Percentiles rank a stretch among this genome's conserved stretches.
Evolutionary conservation across 2,888 invertebrate genomes (phyloP).

Genomic region (Aricia artaxerxes): DNA sequence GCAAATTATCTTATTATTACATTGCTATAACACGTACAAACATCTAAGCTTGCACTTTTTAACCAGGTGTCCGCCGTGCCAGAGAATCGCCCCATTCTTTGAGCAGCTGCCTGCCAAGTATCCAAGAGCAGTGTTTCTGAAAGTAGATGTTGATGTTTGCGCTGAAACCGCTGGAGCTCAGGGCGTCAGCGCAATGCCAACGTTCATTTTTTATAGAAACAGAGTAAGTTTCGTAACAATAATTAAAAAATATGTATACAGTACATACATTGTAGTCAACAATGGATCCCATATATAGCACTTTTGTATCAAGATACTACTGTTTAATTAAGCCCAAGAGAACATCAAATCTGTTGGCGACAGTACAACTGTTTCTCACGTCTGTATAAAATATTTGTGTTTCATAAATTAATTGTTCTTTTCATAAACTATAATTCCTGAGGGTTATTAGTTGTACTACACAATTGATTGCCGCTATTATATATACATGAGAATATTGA

Average conservation of each 20-base stretch:
- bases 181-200: constrained; percentile 98
- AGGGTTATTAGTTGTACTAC: not conserved
- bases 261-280: too few relatives aligned
- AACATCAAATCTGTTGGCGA: too few relatives aligned
- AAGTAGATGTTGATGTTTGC: constrained; percentile 97
- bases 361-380: too few relatives aligned
- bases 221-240: constrained; percentile 68
- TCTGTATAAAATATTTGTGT: too few relatives aligned
- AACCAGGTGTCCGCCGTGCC: constrained; percentile 97
- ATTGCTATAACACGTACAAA: not conserved
- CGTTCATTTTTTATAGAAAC: constrained; percentile 96
- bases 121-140: constrained; percentile 93
- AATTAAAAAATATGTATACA: not conserved
- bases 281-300: too few relatives aligned
- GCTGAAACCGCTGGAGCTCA: constrained; percentile 92
- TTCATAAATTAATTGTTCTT: not conserved
- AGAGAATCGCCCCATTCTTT: constrained; percentile 95
- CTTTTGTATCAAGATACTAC: too few relatives aligned
- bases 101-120: constrained; percentile 93
- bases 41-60: constrained; percentile 33
- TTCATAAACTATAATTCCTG: not conserved
- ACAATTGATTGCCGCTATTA: too few relatives aligned
- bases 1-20: constrained; percentile 45
- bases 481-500: not conserved
- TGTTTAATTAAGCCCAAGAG: too few relatives aligned